Evolutionary conservation across 2,113 vertebrate species (phyloP).

Genomic region (Bettongia penicillata): DNA sequence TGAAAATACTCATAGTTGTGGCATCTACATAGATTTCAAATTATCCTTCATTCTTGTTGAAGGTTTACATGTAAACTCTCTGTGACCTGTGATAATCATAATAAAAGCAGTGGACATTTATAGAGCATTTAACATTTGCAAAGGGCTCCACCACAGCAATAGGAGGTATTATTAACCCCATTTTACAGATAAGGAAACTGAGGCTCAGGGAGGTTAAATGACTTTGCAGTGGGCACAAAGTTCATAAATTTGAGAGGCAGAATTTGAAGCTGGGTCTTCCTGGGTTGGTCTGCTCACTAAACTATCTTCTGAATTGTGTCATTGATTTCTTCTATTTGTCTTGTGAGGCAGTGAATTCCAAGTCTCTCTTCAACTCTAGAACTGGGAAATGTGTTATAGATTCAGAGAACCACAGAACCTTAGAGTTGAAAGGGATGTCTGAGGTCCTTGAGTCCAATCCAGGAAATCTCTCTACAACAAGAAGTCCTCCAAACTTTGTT

Average conservation of each 20-base stretch:
- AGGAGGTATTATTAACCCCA: not conserved
- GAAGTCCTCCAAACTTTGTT: not conserved
- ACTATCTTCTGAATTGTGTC: not conserved
- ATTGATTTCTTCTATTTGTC: not conserved
- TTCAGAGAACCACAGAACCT: not conserved
- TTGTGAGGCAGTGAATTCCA: not conserved
- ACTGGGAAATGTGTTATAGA: not conserved
- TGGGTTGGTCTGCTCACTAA: not conserved
- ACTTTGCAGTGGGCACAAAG: not conserved
- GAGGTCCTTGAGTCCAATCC: not conserved
- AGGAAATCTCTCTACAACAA: not conserved
- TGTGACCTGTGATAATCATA: not conserved
- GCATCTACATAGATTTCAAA: not conserved
- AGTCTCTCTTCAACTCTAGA: not conserved
- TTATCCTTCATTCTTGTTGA: not conserved
- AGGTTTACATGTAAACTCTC: not conserved
- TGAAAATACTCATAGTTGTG: conserved; percentile 1
- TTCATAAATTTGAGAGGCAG: not conserved
- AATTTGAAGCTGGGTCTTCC: not conserved
- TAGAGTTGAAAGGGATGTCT: not conserved
- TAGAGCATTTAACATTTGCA: not conserved
- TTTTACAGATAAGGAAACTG: not conserved
- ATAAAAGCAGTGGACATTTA: not conserved
- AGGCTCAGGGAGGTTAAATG: not conserved
- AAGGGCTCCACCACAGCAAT: not conserved